Base-by-base conservation (phyloP, 2,888 invertebrate species). In the Ophion slaviceki region DNA sequence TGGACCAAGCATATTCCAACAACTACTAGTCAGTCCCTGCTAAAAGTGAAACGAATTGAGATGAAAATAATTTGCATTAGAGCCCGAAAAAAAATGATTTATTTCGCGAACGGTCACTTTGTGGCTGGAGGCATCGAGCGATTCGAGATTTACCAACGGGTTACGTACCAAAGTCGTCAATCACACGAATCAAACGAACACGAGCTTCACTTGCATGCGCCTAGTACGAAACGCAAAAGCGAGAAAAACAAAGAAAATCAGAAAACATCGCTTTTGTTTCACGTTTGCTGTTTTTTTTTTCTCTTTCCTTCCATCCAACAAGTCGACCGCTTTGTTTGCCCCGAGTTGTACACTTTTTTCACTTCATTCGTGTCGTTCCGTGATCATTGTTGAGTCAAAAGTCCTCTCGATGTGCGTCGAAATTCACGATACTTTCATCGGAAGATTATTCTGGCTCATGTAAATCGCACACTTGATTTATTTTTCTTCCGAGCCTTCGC, bases 1-100 rank as follows among this genome's bases (percentile, higher is more conserved):
- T 45, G 2, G 72, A 72, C 82, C 76, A 57, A 89, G 87, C 86
- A 85, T 88, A 89, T 87, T 90, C 92, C 93, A 93, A 92, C 93
- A 92, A 93, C 93, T 93, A 93, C 93, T 93, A 93, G 93, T 93
- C 93, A 93, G 93, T 93, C 93, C 93, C 93, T 90, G 89, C 86
- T 90, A 66, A 68, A 59, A 82, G 74, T 53, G 40, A 59, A 71
- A 36, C 20, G 11, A 36, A 20, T 32, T 11, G n/a, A 57, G n/a
- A 71, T 67, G 4, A 67, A 40, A 20, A 20, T 11, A 40, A 40
- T 28, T 0, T 8, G 2, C 14, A 64, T 32, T 1, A 64, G 40
- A 20, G 20, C 3, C 28, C 47, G 66, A 61, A 40, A 61, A 85
- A 24, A 62, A 70, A 82, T 53, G 24, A 24, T 24, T 24, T 81